Percentiles rank a stretch among this genome's conserved stretches.
Evolutionary conservation across 2,797 vertebrate genomes (phyloP).

Genomic region (Melanotaenia maccullochi): DNA sequence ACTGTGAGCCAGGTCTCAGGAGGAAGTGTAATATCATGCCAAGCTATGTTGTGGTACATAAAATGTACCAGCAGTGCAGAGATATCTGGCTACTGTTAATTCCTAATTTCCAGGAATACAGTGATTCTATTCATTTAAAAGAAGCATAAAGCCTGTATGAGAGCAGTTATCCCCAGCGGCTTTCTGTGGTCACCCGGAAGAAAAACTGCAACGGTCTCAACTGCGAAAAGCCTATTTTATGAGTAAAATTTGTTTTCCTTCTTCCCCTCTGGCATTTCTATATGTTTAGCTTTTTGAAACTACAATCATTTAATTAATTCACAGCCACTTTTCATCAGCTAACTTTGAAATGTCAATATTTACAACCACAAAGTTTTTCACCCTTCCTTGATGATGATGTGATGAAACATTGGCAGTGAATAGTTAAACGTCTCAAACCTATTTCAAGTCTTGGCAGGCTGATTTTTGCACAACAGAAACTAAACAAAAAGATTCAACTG

Average conservation of each 20-base stretch:
- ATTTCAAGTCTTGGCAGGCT: conserved; percentile 10
- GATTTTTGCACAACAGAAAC: background rate
- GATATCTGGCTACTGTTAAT: background rate
- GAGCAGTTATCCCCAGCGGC: background rate
- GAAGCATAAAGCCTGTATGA: conserved; percentile 8
- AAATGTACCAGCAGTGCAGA: background rate
- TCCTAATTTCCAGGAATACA: background rate
- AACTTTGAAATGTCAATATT: background rate
- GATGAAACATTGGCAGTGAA: background rate
- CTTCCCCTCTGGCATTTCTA: background rate
- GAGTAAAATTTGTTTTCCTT: background rate
- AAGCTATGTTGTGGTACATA: background rate
- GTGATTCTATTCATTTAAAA: background rate
- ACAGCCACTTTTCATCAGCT: background rate
- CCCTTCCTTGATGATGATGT: background rate
- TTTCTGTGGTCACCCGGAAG: background rate
- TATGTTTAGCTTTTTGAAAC: background rate
- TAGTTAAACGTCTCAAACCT: background rate
- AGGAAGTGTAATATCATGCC: background rate
- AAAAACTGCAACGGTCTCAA: background rate
- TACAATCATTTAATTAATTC: conserved; percentile 6
- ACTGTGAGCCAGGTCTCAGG: conserved; percentile 1
- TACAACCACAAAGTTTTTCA: background rate
- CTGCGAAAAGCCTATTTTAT: background rate
- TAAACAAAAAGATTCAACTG: background rate